Evolutionary conservation across 2,797 vertebrate species (phyloP).

Genomic region (Diglossa cyanea): DNA sequence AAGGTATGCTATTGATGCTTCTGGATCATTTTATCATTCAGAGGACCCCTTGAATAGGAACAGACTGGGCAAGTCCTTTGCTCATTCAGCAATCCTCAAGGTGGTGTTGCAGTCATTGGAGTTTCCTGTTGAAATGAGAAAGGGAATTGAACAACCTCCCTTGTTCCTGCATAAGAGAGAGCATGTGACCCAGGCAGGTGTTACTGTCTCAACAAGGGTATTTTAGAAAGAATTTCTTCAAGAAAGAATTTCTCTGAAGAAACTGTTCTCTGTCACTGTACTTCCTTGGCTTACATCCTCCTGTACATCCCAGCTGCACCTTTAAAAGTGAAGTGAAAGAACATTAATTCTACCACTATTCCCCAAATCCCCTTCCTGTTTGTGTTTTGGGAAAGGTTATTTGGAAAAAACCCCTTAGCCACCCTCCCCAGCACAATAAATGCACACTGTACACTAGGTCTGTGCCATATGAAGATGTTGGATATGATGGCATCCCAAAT

Average conservation of each 20-base stretch:
- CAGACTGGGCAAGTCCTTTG: neutral
- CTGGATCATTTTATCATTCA: neutral
- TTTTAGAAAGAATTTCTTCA: neutral
- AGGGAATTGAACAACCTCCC: neutral
- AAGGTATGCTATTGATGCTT: neutral
- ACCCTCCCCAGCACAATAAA: neutral
- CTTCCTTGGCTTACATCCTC: neutral
- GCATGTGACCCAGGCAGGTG: neutral
- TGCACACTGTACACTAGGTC: neutral
- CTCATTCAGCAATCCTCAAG: neutral
- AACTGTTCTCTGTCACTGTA: neutral
- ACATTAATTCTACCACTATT: neutral
- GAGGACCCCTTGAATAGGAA: neutral
- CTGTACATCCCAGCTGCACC: neutral
- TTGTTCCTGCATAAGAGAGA: neutral
- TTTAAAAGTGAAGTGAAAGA: neutral
- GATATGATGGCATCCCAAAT: neutral
- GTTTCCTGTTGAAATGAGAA: neutral
- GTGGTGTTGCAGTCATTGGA: neutral
- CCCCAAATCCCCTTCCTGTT: neutral
- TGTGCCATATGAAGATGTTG: neutral
- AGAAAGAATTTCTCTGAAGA: neutral
- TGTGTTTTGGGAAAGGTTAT: neutral
- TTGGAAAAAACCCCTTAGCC: neutral
- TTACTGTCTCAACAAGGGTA: neutral